phyloP scores from a whole-genome alignment of 2,113 vertebrate species.

The Microcebus jonahi region DNA sequence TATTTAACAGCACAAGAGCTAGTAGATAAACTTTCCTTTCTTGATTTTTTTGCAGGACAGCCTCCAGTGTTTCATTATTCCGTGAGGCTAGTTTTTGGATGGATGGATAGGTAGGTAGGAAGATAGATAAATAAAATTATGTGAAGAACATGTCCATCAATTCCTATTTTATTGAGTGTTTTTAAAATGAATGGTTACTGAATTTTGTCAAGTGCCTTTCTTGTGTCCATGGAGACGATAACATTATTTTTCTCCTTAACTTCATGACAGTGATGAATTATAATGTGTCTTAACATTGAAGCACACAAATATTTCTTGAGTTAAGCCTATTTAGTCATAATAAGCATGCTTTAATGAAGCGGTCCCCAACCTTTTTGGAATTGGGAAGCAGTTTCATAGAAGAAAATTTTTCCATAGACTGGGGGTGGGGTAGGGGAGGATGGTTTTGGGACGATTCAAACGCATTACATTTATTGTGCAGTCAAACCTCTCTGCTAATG shows the following conservation, averaged over 20 bases:
- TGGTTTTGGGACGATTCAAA: too few relatives aligned
- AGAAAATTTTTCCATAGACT: too few relatives aligned
- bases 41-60: neutral
- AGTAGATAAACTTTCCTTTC: neutral
- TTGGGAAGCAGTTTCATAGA: too few relatives aligned
- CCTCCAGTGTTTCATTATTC: neutral
- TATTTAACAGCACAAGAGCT: neutral
- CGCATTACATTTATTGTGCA: too few relatives aligned
- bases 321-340: neutral
- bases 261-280: conserved; percentile 14
- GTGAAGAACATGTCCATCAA: neutral
- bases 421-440: too few relatives aligned
- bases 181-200: neutral
- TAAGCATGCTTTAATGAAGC: too few relatives aligned
- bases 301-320: neutral
- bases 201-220: conserved; percentile 32
- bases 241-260: conserved; percentile 16
- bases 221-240: neutral
- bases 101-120: neutral
- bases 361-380: too few relatives aligned
- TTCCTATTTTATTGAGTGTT: conserved; percentile 21
- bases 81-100: neutral
- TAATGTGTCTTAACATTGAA: neutral
- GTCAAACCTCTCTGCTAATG: too few relatives aligned
- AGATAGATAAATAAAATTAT: neutral